These are phyloP conservation scores for Tympanoctomys barrerae DNA, from an alignment of 2,797 vertebrate genomes.

Conservation along the genomic window DNA sequence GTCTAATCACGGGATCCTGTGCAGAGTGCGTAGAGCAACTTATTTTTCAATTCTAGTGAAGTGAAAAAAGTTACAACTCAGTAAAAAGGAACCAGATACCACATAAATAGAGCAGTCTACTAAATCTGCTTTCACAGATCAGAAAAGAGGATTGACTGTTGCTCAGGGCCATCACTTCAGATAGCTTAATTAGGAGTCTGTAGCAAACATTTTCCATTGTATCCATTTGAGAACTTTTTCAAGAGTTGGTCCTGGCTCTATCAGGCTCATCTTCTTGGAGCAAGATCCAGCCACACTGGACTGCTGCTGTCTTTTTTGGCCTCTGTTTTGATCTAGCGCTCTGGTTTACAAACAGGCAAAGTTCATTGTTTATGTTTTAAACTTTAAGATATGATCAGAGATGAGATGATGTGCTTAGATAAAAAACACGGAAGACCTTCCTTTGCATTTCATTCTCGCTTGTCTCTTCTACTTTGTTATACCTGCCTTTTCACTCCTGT, in stretches of 20 bases:
- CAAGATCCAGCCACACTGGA: neutral
- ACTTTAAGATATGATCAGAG: neutral
- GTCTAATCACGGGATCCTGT: neutral
- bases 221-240: neutral
- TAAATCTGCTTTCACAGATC: neutral
- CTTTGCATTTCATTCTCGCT: neutral
- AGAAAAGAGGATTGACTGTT: neutral
- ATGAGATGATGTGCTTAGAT: neutral
- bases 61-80: neutral
- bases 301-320: neutral
- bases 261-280: neutral
- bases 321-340: neutral
- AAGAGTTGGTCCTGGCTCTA: neutral
- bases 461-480: neutral
- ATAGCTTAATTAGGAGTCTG: neutral
- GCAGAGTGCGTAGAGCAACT: neutral
- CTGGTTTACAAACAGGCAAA: neutral
- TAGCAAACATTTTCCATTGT: neutral
- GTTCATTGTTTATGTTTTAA: neutral
- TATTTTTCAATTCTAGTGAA: constrained; percentile 11
- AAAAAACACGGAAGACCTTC: neutral
- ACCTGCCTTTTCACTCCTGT: neutral
- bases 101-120: neutral
- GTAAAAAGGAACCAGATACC: neutral
- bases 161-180: neutral